Evolutionary conservation across 37 sponge, comb jelly and placozoan genomes (phyloP).

Genomic region (Oscarella lobularis): DNA sequence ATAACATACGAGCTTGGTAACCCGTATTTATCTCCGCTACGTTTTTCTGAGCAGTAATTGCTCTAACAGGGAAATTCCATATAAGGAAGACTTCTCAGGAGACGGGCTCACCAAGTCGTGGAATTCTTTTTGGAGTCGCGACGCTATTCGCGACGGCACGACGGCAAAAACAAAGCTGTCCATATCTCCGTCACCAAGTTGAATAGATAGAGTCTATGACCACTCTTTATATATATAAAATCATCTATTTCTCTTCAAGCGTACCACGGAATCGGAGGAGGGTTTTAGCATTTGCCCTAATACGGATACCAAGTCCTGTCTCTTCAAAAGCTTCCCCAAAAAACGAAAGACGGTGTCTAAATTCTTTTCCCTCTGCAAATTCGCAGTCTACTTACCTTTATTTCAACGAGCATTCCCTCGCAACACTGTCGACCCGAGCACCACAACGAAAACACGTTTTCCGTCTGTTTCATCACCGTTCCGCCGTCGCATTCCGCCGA

Average conservation of each 20-base stretch:
- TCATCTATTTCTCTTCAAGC: no score
- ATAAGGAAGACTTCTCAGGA: background rate
- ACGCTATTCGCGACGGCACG: background rate
- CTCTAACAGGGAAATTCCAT: background rate
- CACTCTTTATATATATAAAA: no score
- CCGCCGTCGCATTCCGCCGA: background rate
- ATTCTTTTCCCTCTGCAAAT: background rate
- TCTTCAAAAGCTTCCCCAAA: conserved; percentile 2
- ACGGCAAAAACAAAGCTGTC: conserved; percentile 7
- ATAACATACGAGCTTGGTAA: background rate
- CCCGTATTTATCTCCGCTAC: background rate
- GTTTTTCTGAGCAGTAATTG: background rate
- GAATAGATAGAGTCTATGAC: background rate
- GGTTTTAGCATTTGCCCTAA: background rate
- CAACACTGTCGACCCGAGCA: background rate
- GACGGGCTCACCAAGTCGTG: background rate
- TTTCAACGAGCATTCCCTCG: background rate
- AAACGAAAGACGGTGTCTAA: background rate
- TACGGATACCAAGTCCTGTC: background rate
- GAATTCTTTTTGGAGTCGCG: background rate
- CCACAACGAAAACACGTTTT: background rate
- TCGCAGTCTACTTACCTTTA: background rate
- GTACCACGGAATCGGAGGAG: background rate
- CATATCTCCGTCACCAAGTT: background rate
- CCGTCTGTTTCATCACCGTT: background rate